Conservation (phyloP, 2,888 invertebrate species). For the Clusia tigrina region DNA sequence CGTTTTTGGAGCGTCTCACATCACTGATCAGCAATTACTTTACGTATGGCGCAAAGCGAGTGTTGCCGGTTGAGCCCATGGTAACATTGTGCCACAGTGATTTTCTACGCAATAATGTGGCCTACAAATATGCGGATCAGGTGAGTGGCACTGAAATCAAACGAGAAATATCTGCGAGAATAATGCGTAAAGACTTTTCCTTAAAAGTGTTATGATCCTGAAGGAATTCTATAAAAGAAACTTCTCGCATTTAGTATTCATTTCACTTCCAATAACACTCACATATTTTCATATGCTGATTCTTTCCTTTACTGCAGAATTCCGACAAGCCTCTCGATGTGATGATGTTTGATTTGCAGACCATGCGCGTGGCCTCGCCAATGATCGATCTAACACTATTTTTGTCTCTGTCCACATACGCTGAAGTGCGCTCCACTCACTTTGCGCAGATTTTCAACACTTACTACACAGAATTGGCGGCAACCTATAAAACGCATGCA, state of each 20-base stretch:
- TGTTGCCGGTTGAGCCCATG: conserved; percentile 55
- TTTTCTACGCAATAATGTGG: conserved; percentile 61
- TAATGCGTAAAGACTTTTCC: too few relatives aligned
- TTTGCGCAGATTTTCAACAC: conserved; percentile 54
- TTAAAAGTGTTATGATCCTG: not conserved
- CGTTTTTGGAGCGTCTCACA: conserved; percentile 45
- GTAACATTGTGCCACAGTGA: conserved; percentile 61
- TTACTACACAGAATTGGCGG: conserved; percentile 49
- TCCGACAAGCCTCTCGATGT: conserved; percentile 45
- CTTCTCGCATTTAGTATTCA: too few relatives aligned
- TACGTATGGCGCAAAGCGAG: conserved; percentile 46
- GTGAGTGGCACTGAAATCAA: conserved; percentile 20
- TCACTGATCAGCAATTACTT: conserved; percentile 35
- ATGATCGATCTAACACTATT: conserved; percentile 60
- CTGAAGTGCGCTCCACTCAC: conserved; percentile 49
- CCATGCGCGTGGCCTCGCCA: conserved; percentile 58
- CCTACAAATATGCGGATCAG: conserved; percentile 52
- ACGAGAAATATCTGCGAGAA: not conserved
- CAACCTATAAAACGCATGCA: conserved; percentile 34
- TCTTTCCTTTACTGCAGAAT: conserved; percentile 26
- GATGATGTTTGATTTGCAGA: conserved; percentile 64
- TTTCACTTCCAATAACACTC: not conserved
- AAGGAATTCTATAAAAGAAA: not conserved
- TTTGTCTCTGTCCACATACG: conserved; percentile 51
- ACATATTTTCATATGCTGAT: not conserved